Evolutionary conservation across 2,113 vertebrate genomes (phyloP).

Genomic region (Lepus timidus): DNA sequence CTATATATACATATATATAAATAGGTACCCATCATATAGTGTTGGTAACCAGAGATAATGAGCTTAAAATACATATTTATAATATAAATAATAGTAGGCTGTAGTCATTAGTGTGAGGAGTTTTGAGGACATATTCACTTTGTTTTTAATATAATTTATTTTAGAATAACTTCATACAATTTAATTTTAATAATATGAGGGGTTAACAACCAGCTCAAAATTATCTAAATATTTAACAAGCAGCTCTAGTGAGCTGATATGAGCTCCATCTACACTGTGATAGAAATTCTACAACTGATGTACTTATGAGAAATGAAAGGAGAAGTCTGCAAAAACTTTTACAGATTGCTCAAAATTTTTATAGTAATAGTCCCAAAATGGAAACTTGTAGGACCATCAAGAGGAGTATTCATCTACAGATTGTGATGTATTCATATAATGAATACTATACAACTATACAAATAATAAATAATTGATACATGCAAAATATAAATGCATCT

Average conservation of each 20-base stretch:
- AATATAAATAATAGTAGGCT: background rate
- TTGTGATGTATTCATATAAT: background rate
- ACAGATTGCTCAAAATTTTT: background rate
- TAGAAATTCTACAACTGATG: background rate
- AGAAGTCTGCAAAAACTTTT: background rate
- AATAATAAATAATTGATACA: background rate
- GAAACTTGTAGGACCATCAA: background rate
- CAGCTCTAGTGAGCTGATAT: background rate
- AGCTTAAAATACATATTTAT: background rate
- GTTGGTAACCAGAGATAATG: background rate
- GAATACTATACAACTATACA: background rate
- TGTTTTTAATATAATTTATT: constrained; percentile 4
- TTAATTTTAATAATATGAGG: background rate
- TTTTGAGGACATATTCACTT: background rate
- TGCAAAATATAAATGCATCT: background rate
- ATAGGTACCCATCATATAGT: background rate
- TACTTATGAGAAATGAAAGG: background rate
- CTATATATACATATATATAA: too few species aligned
- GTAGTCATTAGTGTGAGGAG: background rate
- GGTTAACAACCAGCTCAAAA: background rate
- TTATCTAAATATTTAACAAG: background rate
- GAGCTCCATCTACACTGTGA: background rate
- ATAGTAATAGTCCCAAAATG: background rate
- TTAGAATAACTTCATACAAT: background rate
- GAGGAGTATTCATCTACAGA: background rate